These are phyloP conservation scores for Myotis vivesi DNA, from an alignment of 2,797 vertebrate genomes.

Conservation along the genomic window DNA sequence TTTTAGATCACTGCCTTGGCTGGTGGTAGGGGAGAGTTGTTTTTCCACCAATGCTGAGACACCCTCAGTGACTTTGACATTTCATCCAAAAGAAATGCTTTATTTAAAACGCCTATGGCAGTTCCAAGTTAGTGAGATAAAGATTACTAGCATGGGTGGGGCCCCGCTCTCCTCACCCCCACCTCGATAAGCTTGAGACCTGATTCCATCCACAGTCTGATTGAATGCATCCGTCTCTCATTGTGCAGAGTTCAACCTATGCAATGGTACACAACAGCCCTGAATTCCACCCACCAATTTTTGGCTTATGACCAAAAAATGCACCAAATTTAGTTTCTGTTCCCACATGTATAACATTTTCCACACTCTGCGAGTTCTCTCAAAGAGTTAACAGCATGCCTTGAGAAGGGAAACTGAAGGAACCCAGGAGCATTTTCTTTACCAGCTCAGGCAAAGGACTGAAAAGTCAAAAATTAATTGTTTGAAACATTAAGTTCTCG, in stretches of 20 bases:
- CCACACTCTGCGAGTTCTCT: neutral
- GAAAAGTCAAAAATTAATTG: neutral
- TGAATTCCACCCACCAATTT: neutral
- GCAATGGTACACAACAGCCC: neutral
- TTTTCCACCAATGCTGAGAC: neutral
- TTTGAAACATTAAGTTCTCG: neutral
- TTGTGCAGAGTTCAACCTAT: neutral
- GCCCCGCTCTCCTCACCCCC: neutral
- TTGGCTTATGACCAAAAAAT: neutral
- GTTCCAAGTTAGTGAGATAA: neutral
- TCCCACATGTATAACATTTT: neutral
- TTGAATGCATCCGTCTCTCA: neutral
- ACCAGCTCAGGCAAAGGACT: neutral
- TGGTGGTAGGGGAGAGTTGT: neutral
- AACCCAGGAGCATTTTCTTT: neutral
- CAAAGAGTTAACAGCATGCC: neutral
- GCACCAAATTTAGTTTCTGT: neutral
- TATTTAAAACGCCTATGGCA: neutral
- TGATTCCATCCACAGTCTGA: neutral
- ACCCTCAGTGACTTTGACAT: neutral
- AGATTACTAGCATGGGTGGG: neutral
- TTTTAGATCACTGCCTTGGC: neutral
- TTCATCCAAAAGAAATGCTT: neutral
- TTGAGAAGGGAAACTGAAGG: conserved; percentile 13
- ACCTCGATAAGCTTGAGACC: neutral